Conservation (phyloP, 1,140 invertebrate genomes). For the Semibalanus balanoides region DNA sequence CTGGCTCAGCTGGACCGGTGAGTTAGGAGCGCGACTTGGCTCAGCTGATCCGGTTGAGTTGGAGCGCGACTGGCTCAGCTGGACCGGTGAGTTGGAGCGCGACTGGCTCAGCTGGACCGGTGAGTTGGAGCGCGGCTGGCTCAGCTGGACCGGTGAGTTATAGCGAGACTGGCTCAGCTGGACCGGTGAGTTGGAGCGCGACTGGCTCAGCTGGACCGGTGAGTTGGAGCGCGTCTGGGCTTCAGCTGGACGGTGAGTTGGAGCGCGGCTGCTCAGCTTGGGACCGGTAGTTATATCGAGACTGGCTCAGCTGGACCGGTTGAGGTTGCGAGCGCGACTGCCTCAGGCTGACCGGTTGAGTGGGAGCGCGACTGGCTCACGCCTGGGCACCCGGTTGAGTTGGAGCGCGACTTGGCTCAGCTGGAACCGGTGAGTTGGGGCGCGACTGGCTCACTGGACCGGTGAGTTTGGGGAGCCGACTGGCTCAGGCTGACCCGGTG, state of each 20-base stretch:
- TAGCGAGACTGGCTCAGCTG: neutral
- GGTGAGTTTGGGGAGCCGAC: neutral
- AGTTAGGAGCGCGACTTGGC: neutral
- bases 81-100: slow-evolving; percentile 46
- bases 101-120: slow-evolving; percentile 89
- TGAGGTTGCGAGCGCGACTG: slow-evolving; percentile 9
- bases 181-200: too few relatives aligned
- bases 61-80: too few relatives aligned
- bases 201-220: too few relatives aligned
- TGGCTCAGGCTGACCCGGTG: neutral
- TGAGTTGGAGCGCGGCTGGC: slow-evolving; percentile 21
- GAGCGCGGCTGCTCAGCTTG: neutral
- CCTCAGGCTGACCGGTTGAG: neutral
- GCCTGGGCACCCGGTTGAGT: too few relatives aligned
- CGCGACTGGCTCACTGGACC: neutral
- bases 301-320: slow-evolving; percentile 87
- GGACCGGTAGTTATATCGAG: slow-evolving; percentile 50
- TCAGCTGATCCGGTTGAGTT: too few relatives aligned
- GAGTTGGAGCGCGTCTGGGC: slow-evolving; percentile 70
- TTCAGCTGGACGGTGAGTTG: slow-evolving; percentile 68
- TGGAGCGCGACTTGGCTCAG: too few relatives aligned
- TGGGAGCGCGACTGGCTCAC: neutral
- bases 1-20: neutral
- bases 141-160: neutral
- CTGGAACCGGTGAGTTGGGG: too few relatives aligned